Percentiles rank a stretch among this genome's conserved stretches.
Evolutionary conservation across 2,888 invertebrate species (phyloP).

Genomic region (Bruchidius siliquastri): DNA sequence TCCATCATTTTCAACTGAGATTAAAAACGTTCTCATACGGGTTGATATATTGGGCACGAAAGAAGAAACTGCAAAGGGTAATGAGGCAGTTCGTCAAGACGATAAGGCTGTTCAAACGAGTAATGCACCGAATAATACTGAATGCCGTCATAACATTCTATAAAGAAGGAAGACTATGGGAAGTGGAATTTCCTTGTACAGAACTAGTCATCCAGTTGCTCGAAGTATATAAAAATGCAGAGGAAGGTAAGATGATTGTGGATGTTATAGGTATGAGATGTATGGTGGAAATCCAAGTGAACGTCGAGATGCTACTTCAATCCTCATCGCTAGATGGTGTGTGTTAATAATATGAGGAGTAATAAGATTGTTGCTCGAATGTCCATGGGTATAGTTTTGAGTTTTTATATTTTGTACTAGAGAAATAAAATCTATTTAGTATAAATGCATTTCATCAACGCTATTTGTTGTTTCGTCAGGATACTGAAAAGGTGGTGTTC

Average conservation of each 20-base stretch:
- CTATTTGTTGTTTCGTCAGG: too few relatives aligned
- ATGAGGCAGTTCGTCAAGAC: slow-evolving; percentile 31
- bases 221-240: slow-evolving; percentile 29
- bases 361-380: too few relatives aligned
- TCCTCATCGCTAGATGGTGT: too few relatives aligned
- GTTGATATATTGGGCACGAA: not conserved
- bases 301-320: too few relatives aligned
- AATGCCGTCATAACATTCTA: slow-evolving; percentile 42
- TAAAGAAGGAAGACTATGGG: slow-evolving; percentile 45
- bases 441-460: too few relatives aligned
- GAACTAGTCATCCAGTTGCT: slow-evolving; percentile 37
- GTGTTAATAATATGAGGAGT: too few relatives aligned
- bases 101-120: slow-evolving; percentile 26
- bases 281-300: too few relatives aligned
- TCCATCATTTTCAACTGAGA: slow-evolving; percentile 41
- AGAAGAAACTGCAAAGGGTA: slow-evolving; percentile 22
- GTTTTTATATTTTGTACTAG: too few relatives aligned
- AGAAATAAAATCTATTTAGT: too few relatives aligned
- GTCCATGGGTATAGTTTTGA: too few relatives aligned
- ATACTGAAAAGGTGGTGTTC: too few relatives aligned
- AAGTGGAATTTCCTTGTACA: slow-evolving; percentile 43
- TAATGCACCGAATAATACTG: slow-evolving; percentile 38
- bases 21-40: slow-evolving; percentile 11
- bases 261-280: slow-evolving; percentile 24
- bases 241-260: slow-evolving; percentile 24